Conservation (phyloP, 1,140 invertebrate species). For the Tachypleus tridentatus region DNA sequence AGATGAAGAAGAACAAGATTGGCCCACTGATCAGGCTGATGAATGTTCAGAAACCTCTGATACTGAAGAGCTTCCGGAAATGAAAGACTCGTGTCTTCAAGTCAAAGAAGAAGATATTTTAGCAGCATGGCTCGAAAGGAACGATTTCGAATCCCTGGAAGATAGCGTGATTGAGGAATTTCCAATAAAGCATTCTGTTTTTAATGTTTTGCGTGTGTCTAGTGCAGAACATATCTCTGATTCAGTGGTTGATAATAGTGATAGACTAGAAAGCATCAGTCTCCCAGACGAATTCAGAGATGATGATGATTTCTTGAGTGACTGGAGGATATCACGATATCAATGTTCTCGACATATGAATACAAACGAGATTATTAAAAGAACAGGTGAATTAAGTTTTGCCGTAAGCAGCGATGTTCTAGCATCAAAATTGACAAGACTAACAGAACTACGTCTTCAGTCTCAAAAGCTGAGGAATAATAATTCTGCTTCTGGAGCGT, state of each 20-base stretch:
- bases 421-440: background rate
- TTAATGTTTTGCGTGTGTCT: too few species aligned
- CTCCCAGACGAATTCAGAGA: conserved; percentile 37
- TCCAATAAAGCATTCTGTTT: conserved; percentile 51
- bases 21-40: too few species aligned
- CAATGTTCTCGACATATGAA: background rate
- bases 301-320: conserved; percentile 15
- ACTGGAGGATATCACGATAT: background rate
- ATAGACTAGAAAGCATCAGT: conserved; percentile 76
- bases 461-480: background rate
- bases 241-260: too few species aligned
- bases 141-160: conserved; percentile 36
- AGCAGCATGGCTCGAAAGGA: conserved; percentile 60
- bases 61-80: conserved; percentile 60
- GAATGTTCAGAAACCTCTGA: conserved; percentile 33
- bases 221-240: too few species aligned
- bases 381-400: background rate
- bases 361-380: background rate
- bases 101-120: conserved; percentile 80
- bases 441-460: background rate
- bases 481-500: too few species aligned
- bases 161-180: conserved; percentile 71
- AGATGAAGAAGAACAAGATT: too few species aligned
- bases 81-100: conserved; percentile 33
- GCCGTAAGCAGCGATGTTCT: background rate